Conservation (phyloP, 1,140 invertebrate genomes). For the Drosophila yakuba region DNA sequence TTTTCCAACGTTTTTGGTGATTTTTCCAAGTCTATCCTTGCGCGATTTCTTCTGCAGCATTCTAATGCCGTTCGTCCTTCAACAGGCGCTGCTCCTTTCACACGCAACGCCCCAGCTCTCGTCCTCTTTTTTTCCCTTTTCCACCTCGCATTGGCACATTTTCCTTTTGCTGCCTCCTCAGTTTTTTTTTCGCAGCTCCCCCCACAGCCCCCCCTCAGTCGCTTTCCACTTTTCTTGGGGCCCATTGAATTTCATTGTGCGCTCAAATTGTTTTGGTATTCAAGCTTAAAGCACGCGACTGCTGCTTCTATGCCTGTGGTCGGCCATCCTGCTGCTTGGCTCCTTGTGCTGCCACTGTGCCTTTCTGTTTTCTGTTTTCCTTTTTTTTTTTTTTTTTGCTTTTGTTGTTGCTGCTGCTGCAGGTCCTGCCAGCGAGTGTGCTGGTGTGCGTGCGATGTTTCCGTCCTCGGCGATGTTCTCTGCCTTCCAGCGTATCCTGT, state of each 20-base stretch:
- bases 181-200: slow-evolving; percentile 24
- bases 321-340: slow-evolving; percentile 1
- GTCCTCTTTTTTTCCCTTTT: slow-evolving; percentile 19
- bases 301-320: slow-evolving; percentile 40
- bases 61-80: slow-evolving; percentile 75
- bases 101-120: slow-evolving; percentile 56
- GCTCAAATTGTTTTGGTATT: slow-evolving; percentile 83
- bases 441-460: slow-evolving; percentile 61
- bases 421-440: slow-evolving; percentile 10
- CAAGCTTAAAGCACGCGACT: slow-evolving; percentile 81
- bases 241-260: slow-evolving; percentile 80
- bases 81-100: slow-evolving; percentile 77
- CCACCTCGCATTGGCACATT: slow-evolving; percentile 61
- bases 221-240: slow-evolving; percentile 43
- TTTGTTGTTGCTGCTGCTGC: slow-evolving; percentile 13
- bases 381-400: slow-evolving; percentile 3
- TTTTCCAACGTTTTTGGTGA: neutral
- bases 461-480: slow-evolving; percentile 60
- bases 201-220: slow-evolving; percentile 9
- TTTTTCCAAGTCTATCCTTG: slow-evolving; percentile 18
- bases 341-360: slow-evolving; percentile 1
- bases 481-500: slow-evolving; percentile 78
- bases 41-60: slow-evolving; percentile 62
- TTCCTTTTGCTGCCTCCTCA: slow-evolving; percentile 63
- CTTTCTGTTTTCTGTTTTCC: slow-evolving; percentile 2